These are phyloP conservation scores for Phanerotoma sp. DNA, from an alignment of 2,888 invertebrate species.

Conservation along the genomic window DNA sequence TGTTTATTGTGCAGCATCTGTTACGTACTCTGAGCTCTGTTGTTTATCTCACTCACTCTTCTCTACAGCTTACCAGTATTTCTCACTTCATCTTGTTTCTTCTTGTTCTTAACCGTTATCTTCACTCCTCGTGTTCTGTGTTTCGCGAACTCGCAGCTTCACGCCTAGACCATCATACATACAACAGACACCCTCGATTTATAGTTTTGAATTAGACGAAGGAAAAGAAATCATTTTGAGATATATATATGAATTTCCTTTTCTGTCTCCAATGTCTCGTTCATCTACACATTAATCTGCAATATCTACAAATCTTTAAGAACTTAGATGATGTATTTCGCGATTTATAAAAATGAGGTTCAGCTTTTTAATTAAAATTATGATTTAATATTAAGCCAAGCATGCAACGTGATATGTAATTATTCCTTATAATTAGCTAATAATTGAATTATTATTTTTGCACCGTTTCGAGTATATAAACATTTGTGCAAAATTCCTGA, in stretches of 20 bases:
- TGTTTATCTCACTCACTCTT: constrained; percentile 33
- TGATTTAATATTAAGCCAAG: no score
- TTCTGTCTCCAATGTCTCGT: constrained; percentile 20
- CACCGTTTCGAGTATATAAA: no score
- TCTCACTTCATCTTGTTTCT: constrained; percentile 26
- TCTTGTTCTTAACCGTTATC: constrained; percentile 30
- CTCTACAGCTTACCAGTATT: constrained; percentile 25
- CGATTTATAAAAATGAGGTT: no score
- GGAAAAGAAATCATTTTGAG: constrained; percentile 39
- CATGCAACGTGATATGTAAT: no score
- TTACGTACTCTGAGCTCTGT: constrained; percentile 48
- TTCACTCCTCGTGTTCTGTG: constrained; percentile 24
- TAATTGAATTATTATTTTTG: no score
- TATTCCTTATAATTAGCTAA: no score
- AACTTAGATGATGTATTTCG: no score
- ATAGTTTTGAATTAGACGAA: constrained; percentile 56
- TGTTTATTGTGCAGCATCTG: constrained; percentile 58
- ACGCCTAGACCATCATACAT: constrained; percentile 52
- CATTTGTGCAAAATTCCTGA: no score
- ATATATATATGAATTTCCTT: constrained; percentile 29
- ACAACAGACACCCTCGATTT: constrained; percentile 56
- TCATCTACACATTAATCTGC: constrained; percentile 20
- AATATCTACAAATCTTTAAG: neutral
- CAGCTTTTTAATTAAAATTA: no score
- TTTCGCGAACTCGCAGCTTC: constrained; percentile 40